phyloP scores from a whole-genome alignment of 30 jellyfish, hydroid and myxozoan genomes.

The Clytia hemisphaerica region DNA sequence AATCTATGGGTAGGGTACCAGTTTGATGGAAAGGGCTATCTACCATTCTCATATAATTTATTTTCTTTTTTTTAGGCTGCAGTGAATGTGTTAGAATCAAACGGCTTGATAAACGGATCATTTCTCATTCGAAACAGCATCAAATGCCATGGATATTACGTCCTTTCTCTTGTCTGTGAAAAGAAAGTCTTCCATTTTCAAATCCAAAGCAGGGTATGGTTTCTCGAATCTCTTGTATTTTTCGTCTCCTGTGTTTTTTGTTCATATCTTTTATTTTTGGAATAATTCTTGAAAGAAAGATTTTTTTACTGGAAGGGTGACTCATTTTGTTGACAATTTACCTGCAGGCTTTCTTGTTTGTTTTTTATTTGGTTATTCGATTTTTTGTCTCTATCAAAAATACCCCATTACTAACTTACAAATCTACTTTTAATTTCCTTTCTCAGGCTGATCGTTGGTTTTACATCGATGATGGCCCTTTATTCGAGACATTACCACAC shows the following conservation, averaged over 20 bases:
- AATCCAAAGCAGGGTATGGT: conserved; percentile 80
- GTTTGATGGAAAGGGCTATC: no score
- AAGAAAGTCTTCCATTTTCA: conserved; percentile 73
- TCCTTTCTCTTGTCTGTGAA: conserved; percentile 50
- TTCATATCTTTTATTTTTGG: no score
- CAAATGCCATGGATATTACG: conserved; percentile 86
- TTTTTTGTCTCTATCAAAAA: not conserved
- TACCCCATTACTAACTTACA: no score
- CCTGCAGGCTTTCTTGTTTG: not conserved
- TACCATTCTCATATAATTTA: not conserved
- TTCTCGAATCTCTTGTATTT: not conserved
- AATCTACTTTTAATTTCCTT: no score
- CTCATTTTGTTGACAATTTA: no score
- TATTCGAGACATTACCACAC: conserved; percentile 89
- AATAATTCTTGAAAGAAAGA: no score
- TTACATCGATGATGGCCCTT: conserved; percentile 94
- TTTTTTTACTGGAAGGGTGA: no score
- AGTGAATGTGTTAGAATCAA: conserved; percentile 24
- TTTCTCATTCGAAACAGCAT: conserved; percentile 78
- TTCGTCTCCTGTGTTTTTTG: no score
- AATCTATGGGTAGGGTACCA: no score
- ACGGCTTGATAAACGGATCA: conserved; percentile 69
- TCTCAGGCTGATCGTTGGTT: conserved; percentile 92
- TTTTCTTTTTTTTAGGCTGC: conserved; percentile 51
- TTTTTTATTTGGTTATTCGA: not conserved